Conservation (phyloP, 2,888 invertebrate species). For the Sarcophaga variegata region DNA sequence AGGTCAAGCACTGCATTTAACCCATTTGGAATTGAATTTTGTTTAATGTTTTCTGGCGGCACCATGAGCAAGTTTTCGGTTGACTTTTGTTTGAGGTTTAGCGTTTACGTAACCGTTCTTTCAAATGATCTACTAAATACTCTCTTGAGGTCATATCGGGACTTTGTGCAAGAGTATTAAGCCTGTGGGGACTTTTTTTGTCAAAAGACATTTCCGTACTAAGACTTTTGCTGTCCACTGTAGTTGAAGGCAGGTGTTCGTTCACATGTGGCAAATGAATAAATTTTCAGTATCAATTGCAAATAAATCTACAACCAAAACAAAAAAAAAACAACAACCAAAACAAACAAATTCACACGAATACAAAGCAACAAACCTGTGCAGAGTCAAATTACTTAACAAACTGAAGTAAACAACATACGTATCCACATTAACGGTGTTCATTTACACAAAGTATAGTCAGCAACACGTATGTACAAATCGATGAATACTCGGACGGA, state of each 20-base stretch:
- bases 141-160: no score
- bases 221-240: neutral
- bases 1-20: no score
- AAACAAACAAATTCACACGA: neutral
- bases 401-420: conserved; percentile 17
- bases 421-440: conserved; percentile 13
- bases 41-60: no score
- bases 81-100: no score
- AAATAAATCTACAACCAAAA: neutral
- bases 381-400: conserved; percentile 16
- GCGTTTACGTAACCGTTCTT: no score
- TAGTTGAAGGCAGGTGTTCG: conserved; percentile 58
- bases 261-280: conserved; percentile 51
- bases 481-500: neutral
- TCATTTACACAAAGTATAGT: neutral
- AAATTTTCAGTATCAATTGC: conserved; percentile 44
- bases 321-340: neutral
- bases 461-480: neutral
- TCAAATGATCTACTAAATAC: no score
- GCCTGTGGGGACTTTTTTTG: no score
- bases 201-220: no score
- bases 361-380: neutral
- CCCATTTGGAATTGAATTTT: no score
- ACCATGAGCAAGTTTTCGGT: no score
- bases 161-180: no score